phyloP scores from a whole-genome alignment of 1,140 invertebrate species.

The Ceratoteleas bidentatus region DNA sequence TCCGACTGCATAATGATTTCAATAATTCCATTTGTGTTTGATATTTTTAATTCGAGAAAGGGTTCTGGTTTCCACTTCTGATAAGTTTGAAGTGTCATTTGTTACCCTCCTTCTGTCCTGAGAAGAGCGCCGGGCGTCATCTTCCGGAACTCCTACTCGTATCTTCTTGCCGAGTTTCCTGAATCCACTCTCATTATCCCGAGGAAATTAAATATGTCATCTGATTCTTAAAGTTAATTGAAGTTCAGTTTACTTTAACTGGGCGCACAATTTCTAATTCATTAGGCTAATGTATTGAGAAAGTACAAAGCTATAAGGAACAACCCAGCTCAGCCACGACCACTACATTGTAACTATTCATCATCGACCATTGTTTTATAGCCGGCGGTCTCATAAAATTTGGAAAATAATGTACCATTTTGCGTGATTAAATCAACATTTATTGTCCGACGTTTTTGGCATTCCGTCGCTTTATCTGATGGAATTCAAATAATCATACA shows the following conservation, averaged over 20 bases:
- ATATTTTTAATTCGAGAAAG: slow-evolving; percentile 54
- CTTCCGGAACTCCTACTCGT: slow-evolving; percentile 74
- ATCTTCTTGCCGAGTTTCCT: slow-evolving; percentile 68
- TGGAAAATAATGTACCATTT: not conserved
- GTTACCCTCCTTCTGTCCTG: slow-evolving; percentile 54
- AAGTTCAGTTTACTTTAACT: slow-evolving; percentile 72
- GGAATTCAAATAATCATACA: too few species aligned
- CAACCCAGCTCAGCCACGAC: slow-evolving; percentile 2
- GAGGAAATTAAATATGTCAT: slow-evolving; percentile 79
- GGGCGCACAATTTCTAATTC: slow-evolving; percentile 73
- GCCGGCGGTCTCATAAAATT: slow-evolving; percentile 9
- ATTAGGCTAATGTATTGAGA: slow-evolving; percentile 74
- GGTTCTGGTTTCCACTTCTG: slow-evolving; percentile 61
- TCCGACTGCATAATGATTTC: slow-evolving; percentile 1
- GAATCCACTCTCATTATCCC: slow-evolving; percentile 75
- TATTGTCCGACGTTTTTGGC: not conserved
- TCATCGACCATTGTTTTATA: slow-evolving; percentile 16
- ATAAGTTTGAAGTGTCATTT: slow-evolving; percentile 72
- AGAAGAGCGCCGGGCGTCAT: slow-evolving; percentile 65
- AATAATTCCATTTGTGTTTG: slow-evolving; percentile 18
- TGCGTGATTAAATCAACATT: slow-evolving; percentile 1
- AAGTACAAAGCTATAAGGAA: slow-evolving; percentile 42
- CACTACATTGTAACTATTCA: slow-evolving; percentile 20
- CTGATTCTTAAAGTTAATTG: slow-evolving; percentile 78
- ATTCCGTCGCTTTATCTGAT: too few species aligned